Conservation (phyloP, 2,888 invertebrate species). For the Polymixis lichenea region DNA sequence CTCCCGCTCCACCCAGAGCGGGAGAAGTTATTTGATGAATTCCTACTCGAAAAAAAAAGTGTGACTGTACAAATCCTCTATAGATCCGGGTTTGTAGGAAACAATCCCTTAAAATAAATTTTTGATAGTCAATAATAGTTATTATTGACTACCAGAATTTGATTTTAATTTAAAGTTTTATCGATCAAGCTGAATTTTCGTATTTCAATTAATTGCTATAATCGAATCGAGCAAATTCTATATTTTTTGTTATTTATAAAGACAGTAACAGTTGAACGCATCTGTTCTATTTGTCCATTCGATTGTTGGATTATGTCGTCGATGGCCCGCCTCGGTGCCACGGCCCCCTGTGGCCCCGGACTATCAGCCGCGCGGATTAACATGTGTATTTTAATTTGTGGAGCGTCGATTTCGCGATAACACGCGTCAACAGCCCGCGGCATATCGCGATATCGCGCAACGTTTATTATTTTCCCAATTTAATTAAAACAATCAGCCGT, state of each 20-base stretch:
- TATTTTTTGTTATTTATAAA: conserved; percentile 32
- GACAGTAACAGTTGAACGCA: conserved; percentile 24
- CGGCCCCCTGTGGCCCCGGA: neutral
- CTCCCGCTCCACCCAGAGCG: too few species aligned
- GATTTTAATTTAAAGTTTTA: neutral
- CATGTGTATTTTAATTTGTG: conserved; percentile 65
- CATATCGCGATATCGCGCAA: conserved; percentile 37
- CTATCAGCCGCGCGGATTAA: conserved; percentile 52
- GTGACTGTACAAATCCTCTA: too few species aligned
- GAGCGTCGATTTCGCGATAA: conserved; percentile 45
- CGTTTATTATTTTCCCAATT: conserved; percentile 57
- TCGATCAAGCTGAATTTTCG: neutral
- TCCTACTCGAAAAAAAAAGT: too few species aligned
- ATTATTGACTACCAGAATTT: too few species aligned
- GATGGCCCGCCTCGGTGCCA: neutral
- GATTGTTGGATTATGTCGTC: conserved; percentile 53
- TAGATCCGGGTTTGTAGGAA: neutral
- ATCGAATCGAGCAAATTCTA: neutral
- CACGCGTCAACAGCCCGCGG: conserved; percentile 36
- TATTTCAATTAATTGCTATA: conserved; percentile 4
- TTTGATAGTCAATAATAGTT: too few species aligned
- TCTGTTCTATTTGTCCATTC: conserved; percentile 47
- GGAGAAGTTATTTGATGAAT: too few species aligned
- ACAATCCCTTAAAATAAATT: neutral
- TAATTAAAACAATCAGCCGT: conserved; percentile 62